Base-by-base conservation (phyloP, 2,888 invertebrate species). In the Blastobasis adustella region DNA sequence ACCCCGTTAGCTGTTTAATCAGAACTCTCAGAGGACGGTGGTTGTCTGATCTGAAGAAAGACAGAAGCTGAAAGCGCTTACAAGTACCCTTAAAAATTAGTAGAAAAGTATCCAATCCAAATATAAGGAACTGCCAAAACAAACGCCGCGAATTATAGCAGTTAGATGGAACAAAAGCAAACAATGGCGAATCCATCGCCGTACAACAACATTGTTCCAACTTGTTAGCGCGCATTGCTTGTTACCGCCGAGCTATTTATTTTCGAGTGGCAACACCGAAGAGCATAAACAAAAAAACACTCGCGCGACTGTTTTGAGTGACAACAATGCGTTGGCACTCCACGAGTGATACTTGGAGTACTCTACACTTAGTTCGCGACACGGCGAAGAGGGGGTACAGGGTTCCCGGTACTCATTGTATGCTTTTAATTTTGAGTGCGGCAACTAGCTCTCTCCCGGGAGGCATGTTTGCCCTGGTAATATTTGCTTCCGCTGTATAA, bases 371-470 rank as follows among this genome's bases (percentile, higher is more conserved):
- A 86, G 81, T 87, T 84, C 83, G 87, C 85, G 86, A 87, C 83
- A 81, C 82, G 65, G 42, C 42, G 71, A 82, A 77, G 78, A 79
- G 80, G 81, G 82, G 76, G 43, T 68, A 66, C 77, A 78, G 72
- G 59, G 79, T 76, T 71, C 86, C 42, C 42, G 83, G 87, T 90
- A 89, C 90, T 90, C 90, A 89, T 89, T 90, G 90, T 90, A 80
- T 90, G 89, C 90, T 90, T 90, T 90, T 90, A 90, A 90, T 90
- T 90, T 90, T 90, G 90, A 90, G 89, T 90, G 90, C 88, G 90
- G 90, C 90, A 90, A 90, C 90, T 89, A 90, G 89, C 89, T 87
- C 80, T 81, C 83, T 87, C 87, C 87, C 89, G 69, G 75, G 86
- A 86, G 89, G 6, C 23, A 82, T 90, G 89, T 90, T 90, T 90